These are phyloP conservation scores for Dermolepida albohirtum DNA, from an alignment of 2,888 invertebrate genomes.

Conservation along the genomic window DNA sequence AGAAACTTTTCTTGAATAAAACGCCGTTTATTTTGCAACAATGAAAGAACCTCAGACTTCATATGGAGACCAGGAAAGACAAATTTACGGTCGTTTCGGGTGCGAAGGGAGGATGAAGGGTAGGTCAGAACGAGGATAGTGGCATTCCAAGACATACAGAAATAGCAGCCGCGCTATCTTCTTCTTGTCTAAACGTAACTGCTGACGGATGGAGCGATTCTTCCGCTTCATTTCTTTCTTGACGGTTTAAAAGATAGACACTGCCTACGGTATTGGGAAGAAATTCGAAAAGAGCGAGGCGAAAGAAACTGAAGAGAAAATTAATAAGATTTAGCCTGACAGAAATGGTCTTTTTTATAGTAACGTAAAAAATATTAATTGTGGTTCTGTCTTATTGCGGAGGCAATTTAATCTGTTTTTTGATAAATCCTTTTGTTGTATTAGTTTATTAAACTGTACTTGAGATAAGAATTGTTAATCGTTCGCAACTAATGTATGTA, in stretches of 20 bases:
- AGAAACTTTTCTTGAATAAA: neutral
- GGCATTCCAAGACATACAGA: conserved; percentile 18
- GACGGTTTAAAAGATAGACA: no score
- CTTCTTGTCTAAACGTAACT: neutral
- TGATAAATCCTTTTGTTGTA: no score
- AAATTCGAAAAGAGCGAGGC: no score
- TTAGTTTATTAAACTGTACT: no score
- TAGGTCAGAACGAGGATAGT: conserved; percentile 21
- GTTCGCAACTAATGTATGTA: no score
- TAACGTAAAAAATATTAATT: conserved; percentile 1
- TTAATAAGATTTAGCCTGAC: conserved; percentile 5
- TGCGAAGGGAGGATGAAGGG: conserved; percentile 5
- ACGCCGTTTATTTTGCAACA: conserved; percentile 3
- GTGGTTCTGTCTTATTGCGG: neutral
- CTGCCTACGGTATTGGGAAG: no score
- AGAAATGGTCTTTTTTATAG: neutral
- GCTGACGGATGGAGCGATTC: neutral
- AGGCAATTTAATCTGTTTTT: no score
- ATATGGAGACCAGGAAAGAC: conserved; percentile 15
- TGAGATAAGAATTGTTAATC: no score
- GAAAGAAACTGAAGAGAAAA: neutral
- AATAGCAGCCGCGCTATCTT: conserved; percentile 3
- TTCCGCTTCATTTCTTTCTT: no score
- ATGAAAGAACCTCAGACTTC: conserved; percentile 5
- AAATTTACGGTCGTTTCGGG: conserved; percentile 1